These are phyloP conservation scores for Amaurobius ferox DNA, from an alignment of 2,888 invertebrate species.

Conservation along the genomic window DNA sequence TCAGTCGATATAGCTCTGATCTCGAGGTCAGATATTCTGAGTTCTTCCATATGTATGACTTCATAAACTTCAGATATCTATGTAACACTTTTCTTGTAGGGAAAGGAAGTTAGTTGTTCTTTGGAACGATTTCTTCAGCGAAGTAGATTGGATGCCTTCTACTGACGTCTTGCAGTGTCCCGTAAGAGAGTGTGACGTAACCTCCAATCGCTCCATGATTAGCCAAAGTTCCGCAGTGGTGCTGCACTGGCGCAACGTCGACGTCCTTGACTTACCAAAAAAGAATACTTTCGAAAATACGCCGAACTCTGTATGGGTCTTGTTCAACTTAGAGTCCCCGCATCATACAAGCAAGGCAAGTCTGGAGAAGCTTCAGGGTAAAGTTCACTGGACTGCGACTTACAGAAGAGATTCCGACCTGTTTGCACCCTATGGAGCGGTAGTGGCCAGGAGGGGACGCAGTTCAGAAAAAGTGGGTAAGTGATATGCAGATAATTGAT, in stretches of 20 bases:
- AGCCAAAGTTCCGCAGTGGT: conserved; percentile 27
- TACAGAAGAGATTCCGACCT: conserved; percentile 56
- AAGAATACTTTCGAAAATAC: too few species aligned
- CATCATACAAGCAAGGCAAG: background rate
- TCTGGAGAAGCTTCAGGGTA: background rate
- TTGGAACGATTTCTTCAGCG: conserved; percentile 34
- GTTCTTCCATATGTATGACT: too few species aligned
- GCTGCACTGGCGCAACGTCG: conserved; percentile 52
- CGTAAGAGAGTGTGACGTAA: conserved; percentile 34
- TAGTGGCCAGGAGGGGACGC: conserved; percentile 1
- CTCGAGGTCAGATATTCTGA: too few species aligned
- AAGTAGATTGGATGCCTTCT: conserved; percentile 34
- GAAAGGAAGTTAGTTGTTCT: conserved; percentile 24
- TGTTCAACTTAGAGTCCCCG: conserved; percentile 55
- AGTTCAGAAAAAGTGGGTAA: conserved; percentile 8
- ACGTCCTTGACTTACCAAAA: conserved; percentile 22
- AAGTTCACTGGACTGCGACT: conserved; percentile 27
- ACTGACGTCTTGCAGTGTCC: conserved; percentile 20
- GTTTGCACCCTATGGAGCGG: conserved; percentile 41
- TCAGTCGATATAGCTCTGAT: too few species aligned
- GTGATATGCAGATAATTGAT: too few species aligned
- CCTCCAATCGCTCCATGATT: conserved; percentile 28
- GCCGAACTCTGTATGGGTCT: conserved; percentile 26
- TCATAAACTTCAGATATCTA: too few species aligned
- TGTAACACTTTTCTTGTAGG: too few species aligned